Evolutionary conservation across 2,113 vertebrate species (phyloP).

Genomic region (Sardina pilchardus): DNA sequence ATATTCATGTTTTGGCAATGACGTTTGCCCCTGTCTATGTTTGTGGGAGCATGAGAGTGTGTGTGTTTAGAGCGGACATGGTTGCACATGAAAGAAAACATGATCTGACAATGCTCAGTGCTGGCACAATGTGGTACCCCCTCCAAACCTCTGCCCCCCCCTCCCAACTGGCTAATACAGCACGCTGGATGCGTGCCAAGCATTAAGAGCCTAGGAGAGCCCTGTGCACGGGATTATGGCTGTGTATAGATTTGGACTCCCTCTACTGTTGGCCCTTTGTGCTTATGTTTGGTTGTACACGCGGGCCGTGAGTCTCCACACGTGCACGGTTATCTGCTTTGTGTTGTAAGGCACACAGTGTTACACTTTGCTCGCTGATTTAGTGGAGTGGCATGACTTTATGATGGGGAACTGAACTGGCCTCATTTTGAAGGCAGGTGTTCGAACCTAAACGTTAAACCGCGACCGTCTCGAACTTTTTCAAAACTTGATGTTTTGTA

Average conservation of each 20-base stretch:
- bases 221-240: neutral
- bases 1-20: too few relatives aligned
- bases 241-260: neutral
- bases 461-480: neutral
- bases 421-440: neutral
- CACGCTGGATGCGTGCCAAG: neutral
- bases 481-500: neutral
- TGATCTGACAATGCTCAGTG: neutral
- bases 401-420: neutral
- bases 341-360: neutral
- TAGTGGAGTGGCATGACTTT: neutral
- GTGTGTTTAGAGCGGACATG: neutral
- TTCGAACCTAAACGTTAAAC: neutral
- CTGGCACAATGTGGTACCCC: neutral
- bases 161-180: neutral
- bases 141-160: neutral
- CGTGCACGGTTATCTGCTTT: neutral
- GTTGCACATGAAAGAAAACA: neutral
- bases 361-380: neutral
- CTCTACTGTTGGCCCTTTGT: slow-evolving; percentile 44
- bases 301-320: neutral
- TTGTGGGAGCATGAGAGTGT: neutral
- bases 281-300: neutral
- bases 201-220: neutral
- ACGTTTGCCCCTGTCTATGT: neutral